Conservation (phyloP, 2,113 vertebrate genomes). For the Vombatus ursinus region DNA sequence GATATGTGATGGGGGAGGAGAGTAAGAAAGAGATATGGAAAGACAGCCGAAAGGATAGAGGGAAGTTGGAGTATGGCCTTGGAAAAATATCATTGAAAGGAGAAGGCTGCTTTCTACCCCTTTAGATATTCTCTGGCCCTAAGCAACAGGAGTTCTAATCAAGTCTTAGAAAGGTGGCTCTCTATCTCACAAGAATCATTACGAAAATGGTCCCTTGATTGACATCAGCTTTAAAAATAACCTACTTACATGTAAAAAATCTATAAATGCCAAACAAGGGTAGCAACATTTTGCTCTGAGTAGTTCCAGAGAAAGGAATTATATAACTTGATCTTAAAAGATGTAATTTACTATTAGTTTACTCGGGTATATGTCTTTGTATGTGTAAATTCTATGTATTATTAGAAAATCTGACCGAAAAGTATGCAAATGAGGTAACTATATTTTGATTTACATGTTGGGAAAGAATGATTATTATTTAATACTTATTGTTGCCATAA, state of each 20-base stretch:
- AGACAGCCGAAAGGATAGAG: background rate
- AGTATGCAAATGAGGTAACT: background rate
- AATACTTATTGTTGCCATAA: background rate
- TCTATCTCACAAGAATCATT: background rate
- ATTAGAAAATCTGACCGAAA: background rate
- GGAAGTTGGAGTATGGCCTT: background rate
- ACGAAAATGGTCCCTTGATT: background rate
- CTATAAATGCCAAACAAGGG: background rate
- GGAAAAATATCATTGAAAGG: background rate
- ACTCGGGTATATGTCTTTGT: background rate
- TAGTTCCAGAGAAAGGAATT: background rate
- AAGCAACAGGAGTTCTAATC: background rate
- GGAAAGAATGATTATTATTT: background rate
- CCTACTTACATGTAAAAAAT: background rate
- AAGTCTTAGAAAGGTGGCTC: background rate
- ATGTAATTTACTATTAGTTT: background rate
- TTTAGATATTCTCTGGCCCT: background rate
- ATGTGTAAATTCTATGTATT: background rate
- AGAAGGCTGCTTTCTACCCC: background rate
- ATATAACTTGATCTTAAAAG: background rate
- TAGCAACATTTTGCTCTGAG: background rate
- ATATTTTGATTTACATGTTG: background rate
- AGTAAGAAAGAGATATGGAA: background rate
- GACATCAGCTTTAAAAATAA: background rate
- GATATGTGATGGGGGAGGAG: background rate